Evolutionary conservation across 1,140 invertebrate species (phyloP).

Genomic region (Acromyrmex echinatior): DNA sequence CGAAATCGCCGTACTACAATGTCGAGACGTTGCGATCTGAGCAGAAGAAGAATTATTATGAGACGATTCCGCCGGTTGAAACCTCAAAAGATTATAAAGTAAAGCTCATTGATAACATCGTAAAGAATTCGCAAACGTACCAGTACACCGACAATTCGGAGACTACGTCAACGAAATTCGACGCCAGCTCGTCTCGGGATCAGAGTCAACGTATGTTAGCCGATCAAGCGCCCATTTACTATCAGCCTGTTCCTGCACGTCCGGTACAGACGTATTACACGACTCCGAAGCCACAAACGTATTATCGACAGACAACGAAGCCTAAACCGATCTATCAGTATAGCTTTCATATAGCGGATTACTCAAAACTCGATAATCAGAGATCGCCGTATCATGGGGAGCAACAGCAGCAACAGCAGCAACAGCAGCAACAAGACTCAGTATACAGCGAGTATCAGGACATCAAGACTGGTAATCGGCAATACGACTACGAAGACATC

Average conservation of each 20-base stretch:
- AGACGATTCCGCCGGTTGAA: conserved; percentile 73
- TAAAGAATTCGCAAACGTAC: conserved; percentile 78
- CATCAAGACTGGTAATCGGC: conserved; percentile 63
- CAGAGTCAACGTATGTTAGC: conserved; percentile 77
- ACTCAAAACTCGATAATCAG: conserved; percentile 79
- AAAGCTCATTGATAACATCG: conserved; percentile 79
- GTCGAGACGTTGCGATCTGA: conserved; percentile 62
- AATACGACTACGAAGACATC: conserved; percentile 77
- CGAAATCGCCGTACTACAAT: conserved; percentile 75
- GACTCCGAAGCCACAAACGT: conserved; percentile 78
- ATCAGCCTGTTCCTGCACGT: conserved; percentile 74
- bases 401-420: conserved; percentile 69
- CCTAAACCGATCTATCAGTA: conserved; percentile 88
- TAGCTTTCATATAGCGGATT: conserved; percentile 87
- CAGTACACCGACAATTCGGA: conserved; percentile 71
- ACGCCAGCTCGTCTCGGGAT: conserved; percentile 67
- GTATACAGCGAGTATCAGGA: conserved; percentile 78
- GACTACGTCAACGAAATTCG: conserved; percentile 55
- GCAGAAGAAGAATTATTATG: conserved; percentile 80
- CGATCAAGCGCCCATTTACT: conserved; percentile 82
- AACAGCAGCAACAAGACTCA: conserved; percentile 57
- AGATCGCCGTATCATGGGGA: conserved; percentile 67
- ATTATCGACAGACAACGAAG: conserved; percentile 77
- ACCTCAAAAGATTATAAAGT: conserved; percentile 75
- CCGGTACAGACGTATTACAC: conserved; percentile 85